These are phyloP conservation scores for Linnaemya vulpina DNA, from an alignment of 2,888 invertebrate genomes.

Conservation along the genomic window DNA sequence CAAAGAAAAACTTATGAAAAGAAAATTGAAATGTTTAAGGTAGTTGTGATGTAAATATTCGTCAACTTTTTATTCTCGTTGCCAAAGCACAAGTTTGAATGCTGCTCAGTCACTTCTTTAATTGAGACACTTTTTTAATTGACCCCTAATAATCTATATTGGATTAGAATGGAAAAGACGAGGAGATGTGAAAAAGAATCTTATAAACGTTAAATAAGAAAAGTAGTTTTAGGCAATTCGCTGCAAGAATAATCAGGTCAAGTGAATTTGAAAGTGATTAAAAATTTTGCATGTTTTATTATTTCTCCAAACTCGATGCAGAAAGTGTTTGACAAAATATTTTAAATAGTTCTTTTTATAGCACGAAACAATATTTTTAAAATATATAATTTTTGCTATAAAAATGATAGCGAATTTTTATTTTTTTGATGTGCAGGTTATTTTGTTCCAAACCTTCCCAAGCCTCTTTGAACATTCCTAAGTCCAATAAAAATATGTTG, in stretches of 20 bases:
- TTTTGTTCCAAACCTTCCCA: too few relatives aligned
- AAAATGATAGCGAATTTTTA: too few relatives aligned
- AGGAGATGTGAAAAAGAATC: neutral
- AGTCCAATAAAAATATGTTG: too few relatives aligned
- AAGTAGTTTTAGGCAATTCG: neutral
- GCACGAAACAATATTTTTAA: too few relatives aligned
- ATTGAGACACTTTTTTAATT: slow-evolving; percentile 38
- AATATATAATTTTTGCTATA: too few relatives aligned
- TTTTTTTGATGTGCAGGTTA: too few relatives aligned
- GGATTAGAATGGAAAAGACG: neutral
- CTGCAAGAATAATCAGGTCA: neutral
- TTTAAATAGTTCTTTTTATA: too few relatives aligned
- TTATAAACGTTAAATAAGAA: neutral
- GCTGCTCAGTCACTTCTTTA: neutral
- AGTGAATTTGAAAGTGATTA: neutral
- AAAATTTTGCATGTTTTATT: neutral
- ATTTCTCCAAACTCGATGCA: neutral
- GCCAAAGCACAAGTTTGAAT: slow-evolving; percentile 12
- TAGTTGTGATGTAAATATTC: slow-evolving; percentile 34
- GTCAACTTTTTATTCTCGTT: neutral
- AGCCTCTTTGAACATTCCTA: too few relatives aligned
- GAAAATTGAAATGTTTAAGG: slow-evolving; percentile 17
- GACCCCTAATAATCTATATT: slow-evolving; percentile 15
- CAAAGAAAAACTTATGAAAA: neutral
- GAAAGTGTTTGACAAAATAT: too few relatives aligned